Evolutionary conservation across 2,888 invertebrate genomes (phyloP).

Genomic region (Drosophila yooni): DNA sequence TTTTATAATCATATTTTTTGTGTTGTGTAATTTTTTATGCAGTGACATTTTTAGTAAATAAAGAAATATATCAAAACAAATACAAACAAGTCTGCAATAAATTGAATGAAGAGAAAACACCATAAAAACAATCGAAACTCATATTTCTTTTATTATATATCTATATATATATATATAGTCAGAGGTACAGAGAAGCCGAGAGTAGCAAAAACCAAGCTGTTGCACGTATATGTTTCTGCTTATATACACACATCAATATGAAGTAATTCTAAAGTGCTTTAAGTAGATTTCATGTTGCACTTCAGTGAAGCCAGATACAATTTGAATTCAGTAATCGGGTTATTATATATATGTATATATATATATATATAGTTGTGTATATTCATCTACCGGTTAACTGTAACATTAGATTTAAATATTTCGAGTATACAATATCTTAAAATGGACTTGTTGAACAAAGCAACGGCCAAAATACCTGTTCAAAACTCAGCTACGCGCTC

Average conservation of each 20-base stretch:
- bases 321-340: constrained; percentile 37
- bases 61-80: constrained; percentile 52
- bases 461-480: constrained; percentile 59
- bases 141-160: constrained; percentile 15
- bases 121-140: constrained; percentile 9
- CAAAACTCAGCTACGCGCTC: constrained; percentile 55
- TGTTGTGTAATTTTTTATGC: constrained; percentile 80
- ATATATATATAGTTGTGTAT: background rate
- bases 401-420: constrained; percentile 18
- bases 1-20: constrained; percentile 71
- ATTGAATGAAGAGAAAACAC: background rate
- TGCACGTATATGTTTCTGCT: constrained; percentile 8
- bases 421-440: constrained; percentile 25
- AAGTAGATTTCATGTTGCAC: constrained; percentile 45
- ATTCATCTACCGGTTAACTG: constrained; percentile 1
- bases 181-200: constrained; percentile 61
- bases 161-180: constrained; percentile 10
- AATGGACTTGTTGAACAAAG: constrained; percentile 69
- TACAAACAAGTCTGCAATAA: background rate
- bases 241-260: constrained; percentile 7
- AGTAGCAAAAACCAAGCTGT: constrained; percentile 53
- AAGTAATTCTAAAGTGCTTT: constrained; percentile 1
- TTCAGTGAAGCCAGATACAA: constrained; percentile 22
- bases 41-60: constrained; percentile 76
- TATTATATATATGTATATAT: constrained; percentile 4